phyloP scores from a whole-genome alignment of 2,888 invertebrate species.

The Caenorhabditis doughertyi region DNA sequence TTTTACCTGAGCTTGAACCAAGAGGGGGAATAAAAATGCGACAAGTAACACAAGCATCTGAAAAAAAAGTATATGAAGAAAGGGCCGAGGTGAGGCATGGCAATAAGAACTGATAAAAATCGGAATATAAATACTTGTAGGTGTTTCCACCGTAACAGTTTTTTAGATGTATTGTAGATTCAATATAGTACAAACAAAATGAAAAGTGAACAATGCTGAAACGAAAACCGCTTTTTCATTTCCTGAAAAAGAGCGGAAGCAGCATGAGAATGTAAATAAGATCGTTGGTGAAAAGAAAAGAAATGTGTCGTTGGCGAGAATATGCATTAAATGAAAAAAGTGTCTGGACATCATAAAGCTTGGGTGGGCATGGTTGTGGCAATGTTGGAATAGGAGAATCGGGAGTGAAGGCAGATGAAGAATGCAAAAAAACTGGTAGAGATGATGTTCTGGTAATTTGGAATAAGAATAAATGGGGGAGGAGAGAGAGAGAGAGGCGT shows the following conservation, averaged over 20 bases:
- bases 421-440: slow-evolving; percentile 25
- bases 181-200: neutral
- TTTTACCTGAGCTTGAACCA: slow-evolving; percentile 40
- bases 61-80: neutral
- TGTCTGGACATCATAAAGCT: slow-evolving; percentile 51
- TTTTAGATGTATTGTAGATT: neutral
- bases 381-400: slow-evolving; percentile 31
- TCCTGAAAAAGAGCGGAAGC: slow-evolving; percentile 33
- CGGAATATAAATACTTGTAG: slow-evolving; percentile 8
- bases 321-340: slow-evolving; percentile 39
- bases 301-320: slow-evolving; percentile 11
- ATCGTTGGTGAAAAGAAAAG: neutral
- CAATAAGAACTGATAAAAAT: slow-evolving; percentile 23
- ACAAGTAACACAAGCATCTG: slow-evolving; percentile 57
- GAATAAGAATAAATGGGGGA: neutral
- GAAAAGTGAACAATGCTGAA: slow-evolving; percentile 8
- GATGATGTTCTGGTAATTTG: slow-evolving; percentile 46
- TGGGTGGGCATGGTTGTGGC: slow-evolving; percentile 21
- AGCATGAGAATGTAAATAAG: slow-evolving; percentile 29
- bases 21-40: slow-evolving; percentile 43
- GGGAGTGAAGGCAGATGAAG: slow-evolving; percentile 7
- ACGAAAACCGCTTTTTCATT: slow-evolving; percentile 22
- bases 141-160: neutral
- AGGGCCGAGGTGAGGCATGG: slow-evolving; percentile 12
- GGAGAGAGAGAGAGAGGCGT: slow-evolving; percentile 13